phyloP scores from a whole-genome alignment of 2,888 invertebrate genomes.

The Suillia variegata region DNA sequence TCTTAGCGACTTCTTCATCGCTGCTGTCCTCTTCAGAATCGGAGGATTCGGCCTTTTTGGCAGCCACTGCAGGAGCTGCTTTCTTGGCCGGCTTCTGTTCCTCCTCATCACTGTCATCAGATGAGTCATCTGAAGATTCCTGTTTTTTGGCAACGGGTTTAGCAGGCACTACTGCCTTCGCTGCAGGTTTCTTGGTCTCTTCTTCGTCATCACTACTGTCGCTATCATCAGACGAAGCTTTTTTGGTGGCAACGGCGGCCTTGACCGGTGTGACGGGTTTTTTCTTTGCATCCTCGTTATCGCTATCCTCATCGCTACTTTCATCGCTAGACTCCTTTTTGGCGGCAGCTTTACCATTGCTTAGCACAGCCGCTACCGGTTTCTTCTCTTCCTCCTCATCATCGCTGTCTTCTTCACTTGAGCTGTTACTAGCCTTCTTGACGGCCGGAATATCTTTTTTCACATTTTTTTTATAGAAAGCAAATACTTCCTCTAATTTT shows the following conservation, averaged over 20 bases:
- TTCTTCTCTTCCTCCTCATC: constrained; percentile 8
- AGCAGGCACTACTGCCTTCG: constrained; percentile 9
- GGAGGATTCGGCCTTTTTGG: constrained; percentile 28
- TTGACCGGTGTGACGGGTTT: neutral
- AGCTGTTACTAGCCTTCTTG: constrained; percentile 41
- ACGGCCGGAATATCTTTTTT: constrained; percentile 61
- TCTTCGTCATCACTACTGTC: constrained; percentile 32
- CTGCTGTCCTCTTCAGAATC: constrained; percentile 37
- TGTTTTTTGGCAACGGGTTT: neutral
- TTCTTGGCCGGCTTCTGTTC: constrained; percentile 21
- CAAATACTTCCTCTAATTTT: constrained; percentile 67
- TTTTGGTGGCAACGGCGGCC: constrained; percentile 14
- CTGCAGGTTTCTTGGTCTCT: constrained; percentile 23
- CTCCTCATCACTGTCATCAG: constrained; percentile 24
- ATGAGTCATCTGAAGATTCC: neutral
- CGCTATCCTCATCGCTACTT: constrained; percentile 21
- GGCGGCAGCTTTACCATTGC: constrained; percentile 23
- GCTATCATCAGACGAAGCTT: constrained; percentile 27
- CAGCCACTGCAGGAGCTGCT: constrained; percentile 4
- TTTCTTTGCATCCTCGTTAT: constrained; percentile 31
- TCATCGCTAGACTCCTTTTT: constrained; percentile 11
- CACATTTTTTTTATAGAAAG: constrained; percentile 64
- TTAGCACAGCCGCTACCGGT: neutral
- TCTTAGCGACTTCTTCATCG: constrained; percentile 20
- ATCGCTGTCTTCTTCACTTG: constrained; percentile 31